Base-by-base conservation (phyloP, 2,888 invertebrate species). In the Heteromyza rotundicornis region DNA sequence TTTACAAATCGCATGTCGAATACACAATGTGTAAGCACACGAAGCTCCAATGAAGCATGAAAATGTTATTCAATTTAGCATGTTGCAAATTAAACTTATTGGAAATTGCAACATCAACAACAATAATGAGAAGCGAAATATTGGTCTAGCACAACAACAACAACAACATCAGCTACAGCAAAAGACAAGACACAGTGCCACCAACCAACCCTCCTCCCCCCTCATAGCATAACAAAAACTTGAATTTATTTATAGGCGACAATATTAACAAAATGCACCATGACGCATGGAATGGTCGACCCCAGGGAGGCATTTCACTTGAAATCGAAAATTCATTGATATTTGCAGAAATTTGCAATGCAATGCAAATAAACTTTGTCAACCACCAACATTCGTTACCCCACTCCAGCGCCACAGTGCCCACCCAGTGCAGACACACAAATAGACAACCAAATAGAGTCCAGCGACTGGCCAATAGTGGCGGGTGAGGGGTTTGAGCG, bases 41-140 rank as follows among this genome's bases (percentile, higher is more conserved):
- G 49, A 55, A 32, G 23, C 36, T 64, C 60, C 76, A 76, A 63
- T 71, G 71, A 70, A 70, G 68, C 74, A 68, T 60, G 59, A 52
- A 53, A 59, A 62, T 70, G 66, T 70, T 69, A 75, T 76, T 76
- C 74, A 77, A 76, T 77, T 74, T 69, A 68, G 68, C 68, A 69
- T 71, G 68, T 69, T 66, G 74, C 57, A 68, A 75, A 47, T 47
- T 19, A 47, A 47, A 20, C 40, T 14, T 14, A 40, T n/a, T 40
- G 8, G 40, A 7, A 40, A 40, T 40, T 3, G 36, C 50, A 62
- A 55, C 52, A 63, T 58, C 50, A 60, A 56, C 63, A 61, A n/a
- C 63, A 68, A 60, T 54, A 62, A 64, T 58, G n/a, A n/a, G n/a
- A n/a, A n/a, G n/a, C n/a, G n/a, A n/a, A n/a, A n/a, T n/a, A n/a